Conservation (phyloP, 2,797 vertebrate species). For the Syncerus caffer region DNA sequence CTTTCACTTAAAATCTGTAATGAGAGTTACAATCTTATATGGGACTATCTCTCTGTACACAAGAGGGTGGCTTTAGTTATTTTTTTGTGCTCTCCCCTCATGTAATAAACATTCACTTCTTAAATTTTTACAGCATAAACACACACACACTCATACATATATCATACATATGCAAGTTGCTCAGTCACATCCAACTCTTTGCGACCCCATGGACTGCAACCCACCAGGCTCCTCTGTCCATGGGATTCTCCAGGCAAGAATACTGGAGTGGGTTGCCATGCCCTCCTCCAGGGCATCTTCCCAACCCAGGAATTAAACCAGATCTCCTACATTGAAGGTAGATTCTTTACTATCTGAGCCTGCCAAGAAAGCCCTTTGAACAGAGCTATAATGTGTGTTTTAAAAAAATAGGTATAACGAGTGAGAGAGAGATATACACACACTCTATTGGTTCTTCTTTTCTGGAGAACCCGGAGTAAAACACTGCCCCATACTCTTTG, state of each 20-base stretch:
- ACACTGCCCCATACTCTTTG: neutral
- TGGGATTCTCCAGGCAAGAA: neutral
- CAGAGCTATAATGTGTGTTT: neutral
- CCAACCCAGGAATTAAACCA: neutral
- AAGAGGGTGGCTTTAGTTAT: neutral
- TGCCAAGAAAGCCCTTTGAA: neutral
- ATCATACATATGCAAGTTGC: neutral
- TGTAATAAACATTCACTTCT: neutral
- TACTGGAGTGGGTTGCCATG: neutral
- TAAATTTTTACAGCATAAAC: neutral
- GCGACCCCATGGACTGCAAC: neutral
- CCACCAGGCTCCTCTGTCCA: neutral
- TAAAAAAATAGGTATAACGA: neutral
- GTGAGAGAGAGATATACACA: neutral
- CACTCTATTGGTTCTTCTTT: neutral
- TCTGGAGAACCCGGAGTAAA: neutral
- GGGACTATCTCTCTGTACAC: neutral
- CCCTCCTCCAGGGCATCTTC: neutral
- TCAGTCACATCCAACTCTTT: neutral
- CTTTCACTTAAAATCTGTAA: neutral
- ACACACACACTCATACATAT: neutral
- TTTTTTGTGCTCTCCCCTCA: neutral
- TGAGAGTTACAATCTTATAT: neutral
- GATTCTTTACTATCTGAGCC: neutral
- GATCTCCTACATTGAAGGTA: neutral